phyloP scores from a whole-genome alignment of 2,113 vertebrate species.

The Eira barbara region DNA sequence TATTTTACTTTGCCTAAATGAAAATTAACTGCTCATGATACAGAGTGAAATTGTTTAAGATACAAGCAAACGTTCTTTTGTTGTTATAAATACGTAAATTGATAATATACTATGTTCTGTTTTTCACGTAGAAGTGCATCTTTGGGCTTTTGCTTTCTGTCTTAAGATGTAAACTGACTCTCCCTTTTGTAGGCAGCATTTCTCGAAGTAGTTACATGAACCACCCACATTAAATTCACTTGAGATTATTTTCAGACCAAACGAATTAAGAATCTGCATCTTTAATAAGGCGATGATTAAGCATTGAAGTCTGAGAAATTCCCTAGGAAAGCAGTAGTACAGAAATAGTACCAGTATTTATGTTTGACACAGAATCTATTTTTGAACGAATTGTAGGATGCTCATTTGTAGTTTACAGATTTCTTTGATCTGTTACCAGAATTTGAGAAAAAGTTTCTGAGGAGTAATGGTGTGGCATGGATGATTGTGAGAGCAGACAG shows the following conservation, averaged over 20 bases:
- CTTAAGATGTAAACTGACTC: not conserved
- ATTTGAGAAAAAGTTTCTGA: not conserved
- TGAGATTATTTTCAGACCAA: not conserved
- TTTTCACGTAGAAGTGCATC: not conserved
- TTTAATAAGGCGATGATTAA: not conserved
- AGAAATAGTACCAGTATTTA: not conserved
- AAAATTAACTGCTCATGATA: not conserved
- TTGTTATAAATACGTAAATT: not conserved
- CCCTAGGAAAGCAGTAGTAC: not conserved
- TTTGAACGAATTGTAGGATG: not conserved
- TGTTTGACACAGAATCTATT: not conserved
- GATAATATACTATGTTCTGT: not conserved
- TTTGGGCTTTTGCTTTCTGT: not conserved
- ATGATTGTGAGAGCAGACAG: not conserved
- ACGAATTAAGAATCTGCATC: not conserved
- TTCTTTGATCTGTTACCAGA: not conserved
- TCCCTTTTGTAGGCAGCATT: not conserved
- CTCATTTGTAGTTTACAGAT: not conserved
- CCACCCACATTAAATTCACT: not conserved
- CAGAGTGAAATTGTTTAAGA: not conserved
- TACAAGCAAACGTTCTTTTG: not conserved
- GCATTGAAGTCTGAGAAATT: constrained; percentile 17
- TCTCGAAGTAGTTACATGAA: not conserved
- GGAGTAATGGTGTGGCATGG: not conserved
- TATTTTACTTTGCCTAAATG: constrained; percentile 8